Base-by-base conservation (phyloP, 2,113 vertebrate species). In the Megaceryle maxima region DNA sequence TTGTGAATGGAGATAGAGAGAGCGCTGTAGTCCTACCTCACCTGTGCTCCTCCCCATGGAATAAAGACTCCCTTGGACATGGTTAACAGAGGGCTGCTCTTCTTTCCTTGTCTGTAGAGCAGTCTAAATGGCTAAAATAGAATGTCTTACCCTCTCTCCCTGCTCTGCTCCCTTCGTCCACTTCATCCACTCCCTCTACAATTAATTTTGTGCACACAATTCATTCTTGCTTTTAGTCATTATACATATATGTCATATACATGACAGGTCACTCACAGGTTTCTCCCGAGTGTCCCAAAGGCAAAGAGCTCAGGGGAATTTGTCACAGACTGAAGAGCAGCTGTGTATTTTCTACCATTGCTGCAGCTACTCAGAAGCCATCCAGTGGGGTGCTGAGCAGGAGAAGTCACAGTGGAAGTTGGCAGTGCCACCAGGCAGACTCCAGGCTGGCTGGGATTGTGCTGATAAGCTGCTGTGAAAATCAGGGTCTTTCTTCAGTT, bases 121-220 rank as follows among this genome's bases (percentile, higher is more conserved):
- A 69, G n/a, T 31, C 31, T 81, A 57, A 86, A 48, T 21, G 2
- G 46, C 21, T 87, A 35, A 81, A 67, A n/a, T 28, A 77, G 29
- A 25, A 3, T 37, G 33, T 35, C 15, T 57, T 74, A 21, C 4
- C n/a, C 35, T 29, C 4, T 60, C 56, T 72, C 57, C 62, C 59
- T 33, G 6, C 25, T 73, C 43, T 68, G 19, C 48, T 86, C 35
- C 19, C 46, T 46, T 46, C 19, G 18, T 46, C 46, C 46, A 14
- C 56, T 83, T 83, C 39, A 53, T 73, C 9, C 39, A 2, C 43
- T 62, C 16, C 51, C 39, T 53, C 74, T 37, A 39, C 31, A 83
- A n/a, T 14, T 50, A 28, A 33, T 55, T 6, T 17, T 0, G 0
- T 5, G 24, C 70, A 67, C n/a, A 55, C 25, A 77, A 6, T 12